phyloP scores from a whole-genome alignment of 2,113 vertebrate genomes.

The Narcine bancroftii region DNA sequence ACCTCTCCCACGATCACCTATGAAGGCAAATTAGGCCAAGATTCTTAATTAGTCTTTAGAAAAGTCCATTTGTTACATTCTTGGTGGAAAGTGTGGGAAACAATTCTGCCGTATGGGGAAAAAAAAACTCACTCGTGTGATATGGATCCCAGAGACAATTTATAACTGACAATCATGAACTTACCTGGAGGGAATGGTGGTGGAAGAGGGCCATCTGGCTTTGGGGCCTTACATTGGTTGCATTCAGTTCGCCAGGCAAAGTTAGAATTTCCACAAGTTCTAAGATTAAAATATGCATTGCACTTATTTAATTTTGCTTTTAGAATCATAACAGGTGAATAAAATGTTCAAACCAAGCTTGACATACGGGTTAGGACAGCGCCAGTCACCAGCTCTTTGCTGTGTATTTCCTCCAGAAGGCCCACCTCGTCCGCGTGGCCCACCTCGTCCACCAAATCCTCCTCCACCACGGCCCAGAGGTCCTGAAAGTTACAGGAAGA shows the following conservation, averaged over 20 bases:
- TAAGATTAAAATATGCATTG: constrained; percentile 43
- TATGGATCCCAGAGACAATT: neutral
- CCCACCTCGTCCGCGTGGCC: constrained; percentile 72
- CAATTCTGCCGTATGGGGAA: too few relatives aligned
- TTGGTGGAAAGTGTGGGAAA: neutral
- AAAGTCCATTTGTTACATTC: neutral
- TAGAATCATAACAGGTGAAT: neutral
- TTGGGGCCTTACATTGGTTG: constrained; percentile 97
- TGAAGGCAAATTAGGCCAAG: neutral
- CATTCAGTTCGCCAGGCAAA: constrained; percentile 97
- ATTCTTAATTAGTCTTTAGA: neutral
- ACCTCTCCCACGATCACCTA: constrained; percentile 75
- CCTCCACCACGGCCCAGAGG: constrained; percentile 50
- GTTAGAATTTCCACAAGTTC: constrained; percentile 95
- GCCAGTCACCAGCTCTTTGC: constrained; percentile 93
- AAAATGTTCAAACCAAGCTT: neutral
- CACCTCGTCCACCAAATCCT: constrained; percentile 75
- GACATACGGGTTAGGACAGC: constrained; percentile 91
- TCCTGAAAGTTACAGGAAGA: constrained; percentile 3
- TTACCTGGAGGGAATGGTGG: constrained; percentile 73
- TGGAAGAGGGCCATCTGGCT: constrained; percentile 81
- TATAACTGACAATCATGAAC: neutral
- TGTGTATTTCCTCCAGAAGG: constrained; percentile 84
- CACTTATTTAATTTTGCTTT: neutral
- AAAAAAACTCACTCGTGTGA: neutral